A percentile compares a stretch with the other conserved stretches of the same genome.
Conservation (phyloP, 2,113 vertebrate species). For the Callipepla californica region DNA sequence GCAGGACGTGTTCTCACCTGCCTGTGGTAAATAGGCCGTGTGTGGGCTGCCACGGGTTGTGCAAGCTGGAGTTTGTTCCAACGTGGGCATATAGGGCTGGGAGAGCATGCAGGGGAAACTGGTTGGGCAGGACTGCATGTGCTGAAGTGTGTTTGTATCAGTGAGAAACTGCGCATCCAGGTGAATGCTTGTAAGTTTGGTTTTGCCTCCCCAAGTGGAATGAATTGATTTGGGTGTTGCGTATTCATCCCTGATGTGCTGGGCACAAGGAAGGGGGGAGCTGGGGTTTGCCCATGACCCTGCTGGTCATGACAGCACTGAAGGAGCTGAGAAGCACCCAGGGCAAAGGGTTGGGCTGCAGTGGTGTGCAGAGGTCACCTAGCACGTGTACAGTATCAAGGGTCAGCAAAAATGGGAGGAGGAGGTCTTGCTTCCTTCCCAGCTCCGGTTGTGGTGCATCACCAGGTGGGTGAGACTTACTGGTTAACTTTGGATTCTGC, state of each 20-base stretch:
- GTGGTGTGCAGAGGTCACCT: background rate
- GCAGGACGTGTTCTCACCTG: background rate
- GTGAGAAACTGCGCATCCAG: background rate
- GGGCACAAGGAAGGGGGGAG: background rate
- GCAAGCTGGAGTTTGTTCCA: background rate
- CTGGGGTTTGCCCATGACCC: background rate
- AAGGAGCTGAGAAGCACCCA: background rate
- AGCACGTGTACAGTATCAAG: background rate
- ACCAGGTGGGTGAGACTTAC: slow-evolving; percentile 78
- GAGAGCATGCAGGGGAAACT: background rate
- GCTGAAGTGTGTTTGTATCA: background rate
- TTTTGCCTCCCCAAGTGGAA: background rate
- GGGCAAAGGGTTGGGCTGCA: background rate
- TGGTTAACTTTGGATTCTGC: slow-evolving; percentile 84
- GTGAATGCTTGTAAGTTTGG: background rate
- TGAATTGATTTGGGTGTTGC: background rate
- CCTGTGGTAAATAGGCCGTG: accelerated
- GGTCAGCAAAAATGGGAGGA: background rate
- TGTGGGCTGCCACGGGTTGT: background rate
- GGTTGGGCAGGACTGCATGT: background rate
- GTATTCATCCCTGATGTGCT: background rate
- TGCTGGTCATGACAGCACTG: background rate
- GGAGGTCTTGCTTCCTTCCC: background rate
- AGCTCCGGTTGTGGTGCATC: background rate
- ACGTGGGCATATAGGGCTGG: background rate